Percentiles rank a stretch among this genome's conserved stretches.
These are phyloP conservation scores for Heliopora coerulea DNA, from an alignment of 92 coral and sea anemone genomes.

Conservation along the genomic window DNA sequence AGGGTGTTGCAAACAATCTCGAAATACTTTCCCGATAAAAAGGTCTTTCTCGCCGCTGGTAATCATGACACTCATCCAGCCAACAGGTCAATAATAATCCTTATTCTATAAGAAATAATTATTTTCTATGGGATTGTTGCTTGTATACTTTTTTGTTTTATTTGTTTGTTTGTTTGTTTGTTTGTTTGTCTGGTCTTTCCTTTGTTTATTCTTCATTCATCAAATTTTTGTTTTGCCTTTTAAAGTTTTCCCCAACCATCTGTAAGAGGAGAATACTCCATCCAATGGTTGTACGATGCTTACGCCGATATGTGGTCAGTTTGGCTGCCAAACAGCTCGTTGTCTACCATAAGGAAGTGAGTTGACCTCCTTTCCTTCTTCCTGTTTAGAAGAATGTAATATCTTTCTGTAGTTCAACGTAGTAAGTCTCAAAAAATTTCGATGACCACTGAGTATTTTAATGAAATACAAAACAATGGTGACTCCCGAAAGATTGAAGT, in stretches of 20 bases:
- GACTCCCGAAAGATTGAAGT: no score
- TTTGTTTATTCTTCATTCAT: background rate
- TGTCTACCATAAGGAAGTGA: conserved; percentile 78
- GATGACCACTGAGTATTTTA: no score
- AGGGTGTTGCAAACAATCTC: conserved; percentile 57
- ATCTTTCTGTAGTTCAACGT: no score
- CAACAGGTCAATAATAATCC: conserved; percentile 56
- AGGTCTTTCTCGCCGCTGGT: conserved; percentile 81
- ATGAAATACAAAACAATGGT: no score
- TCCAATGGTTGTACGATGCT: conserved; percentile 74
- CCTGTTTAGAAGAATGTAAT: no score
- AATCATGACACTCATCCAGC: conserved; percentile 94
- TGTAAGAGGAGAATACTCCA: conserved; percentile 68
- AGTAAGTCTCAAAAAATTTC: no score
- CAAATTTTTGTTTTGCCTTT: background rate
- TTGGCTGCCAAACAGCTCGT: conserved; percentile 80
- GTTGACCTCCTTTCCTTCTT: no score
- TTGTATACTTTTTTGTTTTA: background rate
- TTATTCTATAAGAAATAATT: background rate
- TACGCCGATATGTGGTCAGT: conserved; percentile 75
- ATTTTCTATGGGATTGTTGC: background rate
- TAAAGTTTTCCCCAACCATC: conserved; percentile 87
- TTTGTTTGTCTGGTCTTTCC: background rate
- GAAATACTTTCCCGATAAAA: conserved; percentile 71
- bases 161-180: background rate